phyloP scores from a whole-genome alignment of 2,888 invertebrate genomes.

The Leptarthrus brevirostris region DNA sequence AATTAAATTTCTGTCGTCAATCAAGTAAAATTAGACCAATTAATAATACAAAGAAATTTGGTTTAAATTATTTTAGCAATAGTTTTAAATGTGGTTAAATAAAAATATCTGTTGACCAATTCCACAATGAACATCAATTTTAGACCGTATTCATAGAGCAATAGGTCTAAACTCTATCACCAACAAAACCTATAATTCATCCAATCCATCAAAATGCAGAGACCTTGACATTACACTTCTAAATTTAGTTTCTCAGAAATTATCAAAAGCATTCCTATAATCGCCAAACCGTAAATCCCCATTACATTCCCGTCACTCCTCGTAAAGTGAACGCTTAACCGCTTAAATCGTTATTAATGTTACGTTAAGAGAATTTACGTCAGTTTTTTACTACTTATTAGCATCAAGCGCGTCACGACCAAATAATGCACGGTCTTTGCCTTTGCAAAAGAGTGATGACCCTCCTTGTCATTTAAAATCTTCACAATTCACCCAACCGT shows the following conservation, averaged over 20 bases:
- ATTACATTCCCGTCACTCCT: not conserved
- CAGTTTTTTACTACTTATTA: constrained; percentile 6
- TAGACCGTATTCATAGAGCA: too few relatives aligned
- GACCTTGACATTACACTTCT: constrained; percentile 6
- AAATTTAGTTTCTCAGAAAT: constrained; percentile 8
- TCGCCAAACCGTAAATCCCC: not conserved
- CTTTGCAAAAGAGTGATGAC: not conserved
- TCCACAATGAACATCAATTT: too few relatives aligned
- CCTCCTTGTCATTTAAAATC: not conserved
- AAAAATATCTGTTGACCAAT: too few relatives aligned
- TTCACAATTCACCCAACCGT: not conserved
- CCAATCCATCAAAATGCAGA: too few relatives aligned
- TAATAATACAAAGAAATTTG: too few relatives aligned
- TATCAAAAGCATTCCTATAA: not conserved
- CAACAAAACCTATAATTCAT: too few relatives aligned
- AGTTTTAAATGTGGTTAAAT: too few relatives aligned
- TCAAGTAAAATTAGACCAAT: too few relatives aligned
- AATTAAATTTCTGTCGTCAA: too few relatives aligned
- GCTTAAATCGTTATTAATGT: constrained; percentile 29
- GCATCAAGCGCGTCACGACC: not conserved
- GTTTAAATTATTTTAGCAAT: too few relatives aligned
- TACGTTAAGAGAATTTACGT: constrained; percentile 26
- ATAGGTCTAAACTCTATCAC: too few relatives aligned
- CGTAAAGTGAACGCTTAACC: not conserved
- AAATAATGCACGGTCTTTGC: constrained; percentile 9